These are phyloP conservation scores for Montipora foliosa DNA, from an alignment of 64 coral and sea anemone species.

Conservation along the genomic window DNA sequence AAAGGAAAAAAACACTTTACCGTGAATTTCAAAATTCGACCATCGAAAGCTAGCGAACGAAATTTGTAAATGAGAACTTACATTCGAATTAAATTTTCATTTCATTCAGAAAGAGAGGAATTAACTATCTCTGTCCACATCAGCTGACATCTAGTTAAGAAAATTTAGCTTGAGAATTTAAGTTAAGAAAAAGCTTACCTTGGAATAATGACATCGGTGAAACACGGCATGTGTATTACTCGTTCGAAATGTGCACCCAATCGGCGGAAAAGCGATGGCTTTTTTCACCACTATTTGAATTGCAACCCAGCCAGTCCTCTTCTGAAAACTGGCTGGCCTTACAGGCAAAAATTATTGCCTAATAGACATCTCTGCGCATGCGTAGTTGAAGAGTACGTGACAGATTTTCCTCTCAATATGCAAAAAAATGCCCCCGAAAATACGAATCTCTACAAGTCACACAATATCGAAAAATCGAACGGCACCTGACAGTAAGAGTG, in stretches of 20 bases:
- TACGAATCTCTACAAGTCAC: constrained; percentile 28
- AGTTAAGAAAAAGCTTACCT: neutral
- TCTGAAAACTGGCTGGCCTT: constrained; percentile 27
- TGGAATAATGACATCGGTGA: neutral
- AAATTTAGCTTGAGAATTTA: neutral
- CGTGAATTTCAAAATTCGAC: neutral
- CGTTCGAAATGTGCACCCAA: neutral
- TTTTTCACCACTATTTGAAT: constrained; percentile 5
- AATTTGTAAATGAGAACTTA: neutral
- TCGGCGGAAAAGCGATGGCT: neutral
- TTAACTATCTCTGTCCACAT: neutral
- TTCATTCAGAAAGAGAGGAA: neutral
- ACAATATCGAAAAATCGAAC: constrained; percentile 19
- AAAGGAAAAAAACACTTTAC: neutral
- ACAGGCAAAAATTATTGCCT: constrained; percentile 6
- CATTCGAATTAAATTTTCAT: neutral
- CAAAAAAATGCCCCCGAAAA: constrained; percentile 6
- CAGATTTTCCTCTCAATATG: constrained; percentile 49
- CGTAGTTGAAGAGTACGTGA: constrained; percentile 36
- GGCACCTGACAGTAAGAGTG: neutral
- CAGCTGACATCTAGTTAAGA: neutral
- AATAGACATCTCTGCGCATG: constrained; percentile 24
- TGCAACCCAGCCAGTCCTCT: neutral
- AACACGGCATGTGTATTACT: neutral
- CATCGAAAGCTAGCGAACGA: neutral